phyloP scores from a whole-genome alignment of 2,888 invertebrate species.

The Luperina nickerlii region DNA sequence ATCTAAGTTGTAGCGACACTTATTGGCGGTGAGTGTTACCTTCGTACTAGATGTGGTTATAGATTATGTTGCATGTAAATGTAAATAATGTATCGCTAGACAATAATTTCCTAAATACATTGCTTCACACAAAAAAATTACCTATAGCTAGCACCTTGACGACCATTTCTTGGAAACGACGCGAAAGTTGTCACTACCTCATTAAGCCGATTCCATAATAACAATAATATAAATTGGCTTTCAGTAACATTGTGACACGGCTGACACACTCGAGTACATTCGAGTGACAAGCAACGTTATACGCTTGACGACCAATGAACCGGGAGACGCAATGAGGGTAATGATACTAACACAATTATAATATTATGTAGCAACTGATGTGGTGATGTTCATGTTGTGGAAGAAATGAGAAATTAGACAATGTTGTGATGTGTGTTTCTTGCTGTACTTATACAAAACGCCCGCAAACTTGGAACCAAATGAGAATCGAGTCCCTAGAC shows the following conservation, averaged over 20 bases:
- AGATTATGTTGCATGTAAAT: not conserved
- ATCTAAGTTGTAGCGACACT: constrained; percentile 47
- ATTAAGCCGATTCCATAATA: constrained; percentile 10
- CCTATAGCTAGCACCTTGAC: not conserved
- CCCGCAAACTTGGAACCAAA: not conserved
- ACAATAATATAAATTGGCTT: constrained; percentile 23
- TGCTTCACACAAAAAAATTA: not conserved
- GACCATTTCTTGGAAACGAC: not conserved
- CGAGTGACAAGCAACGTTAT: constrained; percentile 7
- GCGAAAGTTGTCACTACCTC: not conserved
- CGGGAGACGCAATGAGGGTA: constrained; percentile 5
- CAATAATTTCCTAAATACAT: not conserved
- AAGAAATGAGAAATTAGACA: not conserved
- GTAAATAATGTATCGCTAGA: not conserved
- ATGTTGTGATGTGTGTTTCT: not conserved
- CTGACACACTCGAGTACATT: constrained; percentile 11
- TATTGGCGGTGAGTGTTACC: constrained; percentile 15
- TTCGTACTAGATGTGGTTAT: not conserved
- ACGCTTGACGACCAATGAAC: constrained; percentile 15
- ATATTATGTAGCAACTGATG: not conserved
- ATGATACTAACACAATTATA: constrained; percentile 8
- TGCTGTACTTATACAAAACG: too few relatives aligned
- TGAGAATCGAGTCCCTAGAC: not conserved
- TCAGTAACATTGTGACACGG: constrained; percentile 20
- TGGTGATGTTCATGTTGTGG: not conserved